Evolutionary conservation across 2,888 invertebrate genomes (phyloP).

Genomic region (Spodoptera littoralis): DNA sequence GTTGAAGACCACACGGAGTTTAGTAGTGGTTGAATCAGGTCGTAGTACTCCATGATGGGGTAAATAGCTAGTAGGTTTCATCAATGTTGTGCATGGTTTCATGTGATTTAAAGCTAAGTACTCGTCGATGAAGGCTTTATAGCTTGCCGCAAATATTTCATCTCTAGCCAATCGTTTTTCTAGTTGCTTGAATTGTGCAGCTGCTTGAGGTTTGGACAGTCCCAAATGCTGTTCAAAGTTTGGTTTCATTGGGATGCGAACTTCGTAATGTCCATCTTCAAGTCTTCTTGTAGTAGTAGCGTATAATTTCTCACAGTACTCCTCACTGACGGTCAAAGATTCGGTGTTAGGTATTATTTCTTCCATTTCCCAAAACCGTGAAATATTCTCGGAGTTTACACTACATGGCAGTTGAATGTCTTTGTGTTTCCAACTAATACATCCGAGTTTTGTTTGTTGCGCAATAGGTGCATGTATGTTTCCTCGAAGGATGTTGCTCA

Average conservation of each 20-base stretch:
- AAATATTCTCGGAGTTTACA: not conserved
- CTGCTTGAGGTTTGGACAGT: not conserved
- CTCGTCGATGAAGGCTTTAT: conserved; percentile 1
- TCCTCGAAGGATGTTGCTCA: not conserved
- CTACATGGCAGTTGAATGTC: not conserved
- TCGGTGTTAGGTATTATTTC: not conserved
- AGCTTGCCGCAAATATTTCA: not conserved
- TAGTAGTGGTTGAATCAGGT: conserved; percentile 1
- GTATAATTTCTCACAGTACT: not conserved
- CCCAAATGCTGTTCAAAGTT: not conserved
- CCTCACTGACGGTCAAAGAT: not conserved
- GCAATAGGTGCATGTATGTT: not conserved
- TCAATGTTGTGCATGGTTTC: not conserved
- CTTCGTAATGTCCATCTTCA: not conserved
- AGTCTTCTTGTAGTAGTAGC: not conserved
- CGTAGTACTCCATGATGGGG: not conserved
- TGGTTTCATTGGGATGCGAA: not conserved
- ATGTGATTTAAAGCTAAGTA: not conserved
- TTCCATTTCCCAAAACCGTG: not conserved
- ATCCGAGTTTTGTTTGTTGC: conserved; percentile 1
- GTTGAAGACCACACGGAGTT: not conserved
- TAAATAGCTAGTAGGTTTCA: not conserved
- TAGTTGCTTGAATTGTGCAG: conserved; percentile 1
- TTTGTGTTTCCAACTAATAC: not conserved
- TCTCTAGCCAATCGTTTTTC: not conserved